phyloP scores from a whole-genome alignment of 2,888 invertebrate genomes.

The Luperina nickerlii region DNA sequence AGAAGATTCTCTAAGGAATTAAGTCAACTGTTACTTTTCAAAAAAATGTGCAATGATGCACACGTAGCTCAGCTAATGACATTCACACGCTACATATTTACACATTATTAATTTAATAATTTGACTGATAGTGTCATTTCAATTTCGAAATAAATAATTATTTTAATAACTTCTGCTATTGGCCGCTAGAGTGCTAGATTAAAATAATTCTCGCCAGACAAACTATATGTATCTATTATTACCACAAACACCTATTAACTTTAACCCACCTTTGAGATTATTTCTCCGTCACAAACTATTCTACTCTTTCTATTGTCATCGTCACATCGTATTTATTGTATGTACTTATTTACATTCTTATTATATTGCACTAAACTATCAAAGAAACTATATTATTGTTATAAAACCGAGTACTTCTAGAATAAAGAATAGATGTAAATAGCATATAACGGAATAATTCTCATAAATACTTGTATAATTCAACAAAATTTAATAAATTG shows the following conservation, averaged over 20 bases:
- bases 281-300: slow-evolving; percentile 59
- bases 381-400: not conserved
- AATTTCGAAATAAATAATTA: slow-evolving; percentile 50
- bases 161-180: slow-evolving; percentile 58
- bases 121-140: slow-evolving; percentile 81
- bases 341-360: slow-evolving; percentile 53
- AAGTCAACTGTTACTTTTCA: not conserved
- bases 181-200: slow-evolving; percentile 64
- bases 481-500: not conserved
- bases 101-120: slow-evolving; percentile 80
- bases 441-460: not conserved
- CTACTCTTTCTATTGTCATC: slow-evolving; percentile 85
- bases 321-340: slow-evolving; percentile 77
- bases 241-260: slow-evolving; percentile 38
- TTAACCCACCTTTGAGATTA: slow-evolving; percentile 37
- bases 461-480: not conserved
- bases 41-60: not conserved
- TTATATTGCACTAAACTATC: not conserved
- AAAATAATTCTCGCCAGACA: slow-evolving; percentile 5
- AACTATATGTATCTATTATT: slow-evolving; percentile 9
- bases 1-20: slow-evolving; percentile 5
- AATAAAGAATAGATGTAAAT: not conserved
- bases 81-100: slow-evolving; percentile 80
- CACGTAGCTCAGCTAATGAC: slow-evolving; percentile 32
- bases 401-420: not conserved